Evolutionary conservation across 2,113 vertebrate genomes (phyloP), one percentile per base, ranked within the genome.

Genomic region (Benitochromis conjunctus): DNA sequence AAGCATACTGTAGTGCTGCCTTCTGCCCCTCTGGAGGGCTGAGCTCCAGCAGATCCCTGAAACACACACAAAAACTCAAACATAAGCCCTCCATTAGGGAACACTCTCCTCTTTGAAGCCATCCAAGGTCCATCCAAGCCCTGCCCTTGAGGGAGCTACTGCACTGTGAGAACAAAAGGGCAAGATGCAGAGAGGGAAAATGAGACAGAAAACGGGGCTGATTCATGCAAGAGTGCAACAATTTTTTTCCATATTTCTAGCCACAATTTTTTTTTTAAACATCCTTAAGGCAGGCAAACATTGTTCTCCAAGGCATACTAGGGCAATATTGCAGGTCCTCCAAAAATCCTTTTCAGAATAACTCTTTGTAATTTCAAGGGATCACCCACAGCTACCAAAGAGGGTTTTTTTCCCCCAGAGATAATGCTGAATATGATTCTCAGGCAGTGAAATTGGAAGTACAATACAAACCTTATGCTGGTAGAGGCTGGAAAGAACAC

Each of bases 21-120:
- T 84, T 80, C 41, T 95, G 92, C 57, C 66, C 84, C 79, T 93
- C 94, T 2, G 94, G 91, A 46, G 94, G 94, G 31, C 79, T 91
- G 29, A 97, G 95, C 56, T 95, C 94, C 88, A 89, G 80, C 71
- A 96, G 86, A 43, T 97, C 94, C 88, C 97, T 97, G 89, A 51
- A 91, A 96, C 81, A 94, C 92, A 94, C 88, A 93, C 80, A 92
- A 58, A 93, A n/a, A 79, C 79, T 76, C 69, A 80, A 79, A 88
- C 80, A 88, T 90, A 60, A 92, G 58, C 77, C 56, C 62, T 26
- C 55, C 29, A 7, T 84, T 51, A 79, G 53, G 71, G 80, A 80
- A 3, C 2, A 36, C 43, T 18, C 29, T 78, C 76, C 77, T 18
- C 69, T 41, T 87, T 60, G 81, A 90, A 92, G 57, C 51, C 88